Conservation (phyloP, 2,888 invertebrate species). For the Stenichneumon culpator region DNA sequence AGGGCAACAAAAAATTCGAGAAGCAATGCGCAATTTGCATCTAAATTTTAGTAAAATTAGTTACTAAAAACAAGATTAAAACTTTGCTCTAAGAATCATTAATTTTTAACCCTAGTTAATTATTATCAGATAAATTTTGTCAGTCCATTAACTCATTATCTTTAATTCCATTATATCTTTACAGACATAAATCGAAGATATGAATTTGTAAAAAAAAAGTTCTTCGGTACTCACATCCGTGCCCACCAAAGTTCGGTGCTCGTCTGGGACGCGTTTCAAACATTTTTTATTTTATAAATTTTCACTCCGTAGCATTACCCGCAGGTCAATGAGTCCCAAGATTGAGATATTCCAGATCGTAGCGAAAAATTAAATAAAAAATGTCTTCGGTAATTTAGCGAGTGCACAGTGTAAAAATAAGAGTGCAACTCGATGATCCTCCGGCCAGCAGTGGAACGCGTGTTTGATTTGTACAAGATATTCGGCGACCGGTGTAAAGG, state of each 20-base stretch:
- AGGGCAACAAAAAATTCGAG: background rate
- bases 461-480: too few species aligned
- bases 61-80: background rate
- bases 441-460: too few species aligned
- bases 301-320: background rate
- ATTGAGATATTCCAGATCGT: background rate
- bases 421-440: too few species aligned
- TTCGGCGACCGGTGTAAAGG: background rate
- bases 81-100: too few species aligned
- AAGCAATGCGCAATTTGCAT: background rate
- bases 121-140: background rate
- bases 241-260: conserved; percentile 14
- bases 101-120: background rate
- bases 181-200: background rate
- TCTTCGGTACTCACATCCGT: conserved; percentile 9
- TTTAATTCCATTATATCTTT: background rate
- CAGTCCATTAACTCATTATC: background rate
- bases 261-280: conserved; percentile 11
- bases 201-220: background rate
- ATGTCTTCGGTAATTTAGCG: background rate
- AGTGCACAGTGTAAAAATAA: too few species aligned
- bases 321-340: background rate
- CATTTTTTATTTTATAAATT: conserved; percentile 33
- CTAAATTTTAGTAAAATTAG: background rate
- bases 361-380: background rate